These are phyloP conservation scores for Casuarius casuarius DNA, from an alignment of 2,113 vertebrate genomes.

Conservation along the genomic window DNA sequence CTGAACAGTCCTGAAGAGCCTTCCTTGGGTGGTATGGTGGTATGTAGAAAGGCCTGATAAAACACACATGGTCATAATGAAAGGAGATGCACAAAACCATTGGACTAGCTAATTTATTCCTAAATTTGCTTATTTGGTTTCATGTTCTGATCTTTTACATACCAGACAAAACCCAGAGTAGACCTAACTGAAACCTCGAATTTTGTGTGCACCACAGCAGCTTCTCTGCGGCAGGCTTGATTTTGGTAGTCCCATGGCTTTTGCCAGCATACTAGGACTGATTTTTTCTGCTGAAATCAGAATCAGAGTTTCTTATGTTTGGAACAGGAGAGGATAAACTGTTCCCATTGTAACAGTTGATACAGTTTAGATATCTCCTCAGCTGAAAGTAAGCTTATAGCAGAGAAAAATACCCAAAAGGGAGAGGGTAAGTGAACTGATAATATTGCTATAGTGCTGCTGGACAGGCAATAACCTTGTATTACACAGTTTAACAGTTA, in stretches of 20 bases:
- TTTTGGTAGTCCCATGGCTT: not conserved
- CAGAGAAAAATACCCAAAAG: not conserved
- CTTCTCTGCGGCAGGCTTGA: not conserved
- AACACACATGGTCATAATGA: not conserved
- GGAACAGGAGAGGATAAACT: not conserved
- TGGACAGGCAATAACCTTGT: accelerated
- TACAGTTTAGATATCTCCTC: not conserved
- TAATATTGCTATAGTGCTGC: not conserved
- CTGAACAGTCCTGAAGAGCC: not conserved
- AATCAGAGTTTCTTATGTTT: not conserved
- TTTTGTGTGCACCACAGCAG: not conserved
- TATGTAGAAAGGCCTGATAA: not conserved
- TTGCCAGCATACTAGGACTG: not conserved
- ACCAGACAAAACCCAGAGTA: not conserved
- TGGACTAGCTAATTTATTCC: not conserved
- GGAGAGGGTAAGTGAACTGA: not conserved
- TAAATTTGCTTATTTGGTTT: not conserved
- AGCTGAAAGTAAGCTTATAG: not conserved
- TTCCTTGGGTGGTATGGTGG: not conserved
- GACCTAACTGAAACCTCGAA: not conserved
- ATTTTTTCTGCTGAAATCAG: not conserved
- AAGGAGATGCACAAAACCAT: not conserved
- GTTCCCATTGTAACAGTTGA: not conserved
- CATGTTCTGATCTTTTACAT: not conserved
- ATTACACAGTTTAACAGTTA: not conserved